These are phyloP conservation scores for Monodelphis domestica DNA, from an alignment of 2,797 vertebrate genomes.

Conservation along the genomic window DNA sequence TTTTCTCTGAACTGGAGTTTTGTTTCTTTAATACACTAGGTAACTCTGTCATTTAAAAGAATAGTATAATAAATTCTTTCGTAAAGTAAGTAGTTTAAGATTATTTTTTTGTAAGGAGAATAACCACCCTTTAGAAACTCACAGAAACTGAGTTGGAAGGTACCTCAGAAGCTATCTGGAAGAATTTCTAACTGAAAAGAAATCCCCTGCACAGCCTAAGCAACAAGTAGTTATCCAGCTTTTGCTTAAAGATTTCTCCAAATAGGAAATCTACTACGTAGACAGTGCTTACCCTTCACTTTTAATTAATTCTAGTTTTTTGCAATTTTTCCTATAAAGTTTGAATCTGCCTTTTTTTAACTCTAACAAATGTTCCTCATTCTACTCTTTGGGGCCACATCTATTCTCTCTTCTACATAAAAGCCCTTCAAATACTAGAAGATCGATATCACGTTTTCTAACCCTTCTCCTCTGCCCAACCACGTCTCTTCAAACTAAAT, in stretches of 20 bases:
- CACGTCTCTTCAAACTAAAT: neutral
- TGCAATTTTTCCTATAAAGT: neutral
- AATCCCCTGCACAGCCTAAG: neutral
- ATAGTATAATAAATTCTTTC: constrained; percentile 2
- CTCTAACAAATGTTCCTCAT: neutral
- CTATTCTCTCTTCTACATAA: neutral
- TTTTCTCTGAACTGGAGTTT: constrained; percentile 2
- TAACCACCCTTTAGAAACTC: neutral
- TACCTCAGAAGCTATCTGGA: neutral
- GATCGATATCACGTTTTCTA: neutral
- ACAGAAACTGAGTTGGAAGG: neutral
- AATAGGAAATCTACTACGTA: neutral
- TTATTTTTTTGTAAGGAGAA: neutral
- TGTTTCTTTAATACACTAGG: neutral
- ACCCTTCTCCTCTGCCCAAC: neutral
- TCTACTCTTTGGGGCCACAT: neutral
- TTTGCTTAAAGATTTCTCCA: neutral
- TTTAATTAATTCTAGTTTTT: neutral
- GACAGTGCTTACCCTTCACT: neutral
- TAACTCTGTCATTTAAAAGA: constrained; percentile 11
- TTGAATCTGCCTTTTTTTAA: neutral
- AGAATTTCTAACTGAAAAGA: neutral
- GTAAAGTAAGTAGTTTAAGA: neutral
- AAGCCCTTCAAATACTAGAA: neutral
- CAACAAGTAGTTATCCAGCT: neutral